Base-by-base conservation (phyloP, 2,888 invertebrate species). In the Nomada ruficornis region DNA sequence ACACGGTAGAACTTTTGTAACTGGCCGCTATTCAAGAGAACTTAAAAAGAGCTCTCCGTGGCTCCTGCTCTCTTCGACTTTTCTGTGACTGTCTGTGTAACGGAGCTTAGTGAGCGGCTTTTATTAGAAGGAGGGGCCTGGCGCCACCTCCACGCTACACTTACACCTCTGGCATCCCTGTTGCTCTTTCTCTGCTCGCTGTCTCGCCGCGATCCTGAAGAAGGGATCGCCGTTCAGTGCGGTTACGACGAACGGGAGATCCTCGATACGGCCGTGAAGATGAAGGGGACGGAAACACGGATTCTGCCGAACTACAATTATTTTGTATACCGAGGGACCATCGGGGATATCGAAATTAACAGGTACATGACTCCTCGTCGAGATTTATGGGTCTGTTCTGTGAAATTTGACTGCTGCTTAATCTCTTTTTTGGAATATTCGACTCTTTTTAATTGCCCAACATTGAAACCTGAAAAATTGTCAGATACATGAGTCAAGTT, bases 11-110 rank as follows among this genome's bases (percentile, higher is more conserved):
- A 62, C 36, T 71, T 9, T 60, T 85, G 73, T 36, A 86, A 85
- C 75, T 80, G 82, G 72, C 81, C 70, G 69, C 76, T 82, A 76
- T 59, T 75, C 44, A 82, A 86, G 82, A 84, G 85, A 83, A 85
- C 79, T 71, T 87, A 88, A 86, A 87, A 89, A 90, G 91, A 92
- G 87, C 91, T 88, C 89, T 82, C 88, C 87, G 87, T 88, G 88
- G 91, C 93, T 92, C 92, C 92, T 92, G 90, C 92, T 92, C 89
- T 88, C 91, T 87, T 92, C 92, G 91, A 89, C 90, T 90, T 90
- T 92, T 91, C 93, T 92, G 93, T 93, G 90, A 94, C 93, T 93
- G 93, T 93, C 93, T 93, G 94, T 93, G 91, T 93, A 90, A 89
- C 91, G 83, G 86, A 91, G 93, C 90, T 92, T 91, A 92, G 93